Percentiles rank a stretch among this genome's conserved stretches.
Evolutionary conservation across 2,113 vertebrate species (phyloP).

Genomic region (Ptyas mucosa): DNA sequence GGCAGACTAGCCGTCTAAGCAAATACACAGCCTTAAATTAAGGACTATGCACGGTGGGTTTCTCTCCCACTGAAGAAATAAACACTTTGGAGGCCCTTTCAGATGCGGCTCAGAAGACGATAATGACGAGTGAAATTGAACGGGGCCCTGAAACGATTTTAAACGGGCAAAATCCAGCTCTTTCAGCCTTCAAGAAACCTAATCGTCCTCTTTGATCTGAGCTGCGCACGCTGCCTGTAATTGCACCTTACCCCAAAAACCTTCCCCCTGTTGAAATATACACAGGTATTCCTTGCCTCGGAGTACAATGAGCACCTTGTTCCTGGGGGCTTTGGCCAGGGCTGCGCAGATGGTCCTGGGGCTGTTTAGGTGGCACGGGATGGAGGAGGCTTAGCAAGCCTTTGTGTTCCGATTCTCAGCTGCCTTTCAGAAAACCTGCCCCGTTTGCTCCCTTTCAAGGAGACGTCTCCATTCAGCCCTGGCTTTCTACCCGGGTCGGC

Average conservation of each 20-base stretch:
- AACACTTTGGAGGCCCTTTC: not conserved
- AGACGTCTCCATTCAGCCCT: not conserved
- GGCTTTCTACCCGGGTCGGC: not conserved
- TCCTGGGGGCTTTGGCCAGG: not conserved
- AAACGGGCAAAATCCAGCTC: not conserved
- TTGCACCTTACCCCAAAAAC: conserved; percentile 32
- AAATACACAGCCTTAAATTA: not conserved
- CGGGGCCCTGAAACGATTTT: conserved; percentile 3
- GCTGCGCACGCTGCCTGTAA: conserved; percentile 22
- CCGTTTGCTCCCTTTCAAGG: conserved; percentile 1
- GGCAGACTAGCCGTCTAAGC: not conserved
- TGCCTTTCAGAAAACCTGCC: not conserved
- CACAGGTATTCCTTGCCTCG: conserved; percentile 12
- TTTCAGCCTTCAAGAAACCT: not conserved
- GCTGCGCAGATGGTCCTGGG: conserved; percentile 4
- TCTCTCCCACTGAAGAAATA: not conserved
- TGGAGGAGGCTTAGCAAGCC: not conserved
- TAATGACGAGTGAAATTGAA: conserved; percentile 12
- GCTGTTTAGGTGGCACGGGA: not conserved
- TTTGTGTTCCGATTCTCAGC: conserved; percentile 14
- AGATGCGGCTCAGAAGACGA: not conserved
- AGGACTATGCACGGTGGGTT: not conserved
- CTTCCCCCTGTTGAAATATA: conserved; percentile 39
- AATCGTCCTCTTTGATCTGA: not conserved
- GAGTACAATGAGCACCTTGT: conserved; percentile 47